Conservation (phyloP, 23 tunicate species). For the Ascidia mentula region DNA sequence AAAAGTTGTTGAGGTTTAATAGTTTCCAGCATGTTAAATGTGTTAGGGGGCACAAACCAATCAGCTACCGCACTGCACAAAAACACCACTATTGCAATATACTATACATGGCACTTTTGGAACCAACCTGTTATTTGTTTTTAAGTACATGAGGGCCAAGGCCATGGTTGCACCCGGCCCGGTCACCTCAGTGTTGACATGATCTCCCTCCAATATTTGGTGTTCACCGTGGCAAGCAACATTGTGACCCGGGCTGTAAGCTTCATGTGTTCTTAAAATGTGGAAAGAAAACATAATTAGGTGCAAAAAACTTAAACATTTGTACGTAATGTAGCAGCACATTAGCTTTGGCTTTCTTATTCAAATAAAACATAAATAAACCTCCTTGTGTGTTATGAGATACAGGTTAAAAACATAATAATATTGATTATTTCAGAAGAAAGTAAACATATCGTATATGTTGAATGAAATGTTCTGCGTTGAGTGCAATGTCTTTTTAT, state of each 20-base stretch:
- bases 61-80: slow-evolving; percentile 72
- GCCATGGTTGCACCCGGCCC: slow-evolving; percentile 95
- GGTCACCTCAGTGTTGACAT: slow-evolving; percentile 83
- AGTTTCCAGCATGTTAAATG: slow-evolving; percentile 63
- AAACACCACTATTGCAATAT: neutral
- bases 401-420: no score
- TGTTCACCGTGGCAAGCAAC: slow-evolving; percentile 12
- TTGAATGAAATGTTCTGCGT: no score
- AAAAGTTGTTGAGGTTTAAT: slow-evolving; percentile 87
- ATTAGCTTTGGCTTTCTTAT: no score
- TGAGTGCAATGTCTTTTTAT: no score
- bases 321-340: no score
- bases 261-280: slow-evolving; percentile 20
- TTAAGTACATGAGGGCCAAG: slow-evolving; percentile 78
- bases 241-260: slow-evolving; percentile 20
- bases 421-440: no score
- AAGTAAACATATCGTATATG: no score
- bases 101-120: neutral
- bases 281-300: no score
- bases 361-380: no score
- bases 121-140: slow-evolving; percentile 70
- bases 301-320: no score
- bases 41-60: slow-evolving; percentile 84
- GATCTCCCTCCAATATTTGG: slow-evolving; percentile 89
- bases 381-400: no score